Conservation (phyloP, 2,797 vertebrate species). For the Sciurus vulgaris region DNA sequence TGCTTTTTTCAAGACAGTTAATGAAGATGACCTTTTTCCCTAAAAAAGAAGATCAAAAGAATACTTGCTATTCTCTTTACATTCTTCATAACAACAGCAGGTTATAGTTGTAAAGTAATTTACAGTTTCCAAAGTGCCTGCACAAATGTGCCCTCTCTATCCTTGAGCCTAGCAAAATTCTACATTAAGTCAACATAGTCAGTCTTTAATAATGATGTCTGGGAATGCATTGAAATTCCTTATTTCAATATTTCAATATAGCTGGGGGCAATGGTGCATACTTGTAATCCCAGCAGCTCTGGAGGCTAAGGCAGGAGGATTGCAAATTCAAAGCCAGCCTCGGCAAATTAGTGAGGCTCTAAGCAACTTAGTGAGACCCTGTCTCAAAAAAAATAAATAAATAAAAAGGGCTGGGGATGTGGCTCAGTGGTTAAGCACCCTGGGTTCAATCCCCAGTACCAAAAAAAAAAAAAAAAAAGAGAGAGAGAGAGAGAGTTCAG, state of each 20-base stretch:
- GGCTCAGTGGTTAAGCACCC: not conserved
- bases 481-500: not conserved
- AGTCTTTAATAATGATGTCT: not conserved
- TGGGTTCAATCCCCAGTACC: not conserved
- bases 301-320: too few relatives aligned
- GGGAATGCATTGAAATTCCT: not conserved
- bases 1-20: not conserved
- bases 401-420: not conserved
- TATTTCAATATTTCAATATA: not conserved
- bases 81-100: not conserved
- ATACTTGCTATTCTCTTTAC: not conserved
- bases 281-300: not conserved
- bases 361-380: not conserved
- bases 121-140: not conserved
- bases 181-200: conserved; percentile 9
- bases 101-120: not conserved
- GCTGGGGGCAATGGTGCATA: not conserved
- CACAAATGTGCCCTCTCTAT: not conserved
- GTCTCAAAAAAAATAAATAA: too few relatives aligned
- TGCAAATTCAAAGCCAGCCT: too few relatives aligned
- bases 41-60: not conserved
- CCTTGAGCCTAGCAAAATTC: not conserved
- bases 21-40: not conserved
- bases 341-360: not conserved
- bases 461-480: not conserved